Evolutionary conservation across 1,140 invertebrate species (phyloP), one percentile per base, ranked within the genome.

Genomic region (Nixonia krombeini): DNA sequence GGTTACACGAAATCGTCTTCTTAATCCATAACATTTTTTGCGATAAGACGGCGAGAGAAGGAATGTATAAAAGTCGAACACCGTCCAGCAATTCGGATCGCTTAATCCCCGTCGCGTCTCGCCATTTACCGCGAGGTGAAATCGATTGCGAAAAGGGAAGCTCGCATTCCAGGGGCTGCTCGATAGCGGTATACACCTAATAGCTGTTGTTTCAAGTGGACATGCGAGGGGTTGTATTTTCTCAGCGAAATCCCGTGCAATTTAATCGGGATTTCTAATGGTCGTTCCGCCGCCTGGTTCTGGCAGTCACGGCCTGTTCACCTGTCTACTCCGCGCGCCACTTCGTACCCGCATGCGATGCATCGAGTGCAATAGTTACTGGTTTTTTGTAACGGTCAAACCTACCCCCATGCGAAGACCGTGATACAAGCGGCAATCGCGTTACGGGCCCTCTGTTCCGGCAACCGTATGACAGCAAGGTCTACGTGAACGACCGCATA

Each of bases 321-420:
- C 74, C 79, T 83, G 79, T 78, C 73, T 51, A 21, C 50, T 46
- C 15, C 50, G 70, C 52, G 46, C 40, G 61, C 44, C 41, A 56
- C 52, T 57, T 29, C 51, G 44, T 51, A 51, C 77, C 78, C 73
- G 73, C 73, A 79, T 76, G n/a, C n/a, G 61, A 70, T 71, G 42
- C 50, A 41, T 38, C 21, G 40, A 28, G 31, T 21, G 56, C 44
- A 17, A 53, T 64, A 62, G 38, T 69, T 72, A 63, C 55, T 57
- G 47, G 49, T 68, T 65, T 76, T 72, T 68, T 72, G 70, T 80
- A 83, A 83, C 80, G 78, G 80, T 80, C 79, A 50, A 78, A 75
- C 74, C 72, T 78, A 79, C 79, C 80, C 79, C 72, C 70, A 76
- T 79, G 47, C 38, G 31, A 61, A 47, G 33, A 70, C 59, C 40